These are phyloP conservation scores for Struthio camelus DNA, from an alignment of 2,113 vertebrate genomes.

Conservation along the genomic window DNA sequence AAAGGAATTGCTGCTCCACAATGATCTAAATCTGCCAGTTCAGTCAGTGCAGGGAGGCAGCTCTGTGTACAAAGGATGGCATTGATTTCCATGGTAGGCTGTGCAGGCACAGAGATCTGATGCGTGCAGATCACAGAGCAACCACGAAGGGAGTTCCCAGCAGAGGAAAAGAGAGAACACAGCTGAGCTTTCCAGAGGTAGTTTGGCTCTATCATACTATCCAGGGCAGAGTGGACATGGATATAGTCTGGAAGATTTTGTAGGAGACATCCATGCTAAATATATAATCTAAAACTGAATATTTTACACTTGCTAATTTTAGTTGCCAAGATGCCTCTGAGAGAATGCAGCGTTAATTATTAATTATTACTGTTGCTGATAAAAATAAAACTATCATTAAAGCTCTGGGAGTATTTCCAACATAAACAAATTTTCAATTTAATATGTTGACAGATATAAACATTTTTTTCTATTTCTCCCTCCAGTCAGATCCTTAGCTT, in stretches of 20 bases:
- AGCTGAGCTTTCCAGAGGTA: neutral
- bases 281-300: neutral
- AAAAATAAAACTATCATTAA: conserved; percentile 59
- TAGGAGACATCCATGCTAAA: neutral
- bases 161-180: neutral
- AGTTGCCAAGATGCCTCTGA: conserved; percentile 29
- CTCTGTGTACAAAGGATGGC: neutral
- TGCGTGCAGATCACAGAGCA: neutral
- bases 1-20: neutral
- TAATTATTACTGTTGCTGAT: conserved; percentile 50
- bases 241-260: neutral
- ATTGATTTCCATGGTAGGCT: neutral
- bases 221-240: neutral
- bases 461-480: neutral
- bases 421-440: conserved; percentile 30
- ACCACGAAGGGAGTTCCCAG: neutral
- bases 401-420: conserved; percentile 44
- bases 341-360: conserved; percentile 55
- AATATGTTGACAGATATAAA: conserved; percentile 34
- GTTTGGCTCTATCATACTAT: neutral
- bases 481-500: neutral
- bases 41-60: neutral
- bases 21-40: neutral
- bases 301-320: conserved; percentile 40
- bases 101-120: neutral